Conservation (phyloP, 1,140 invertebrate genomes). For the Maconellicoccus hirsutus region DNA sequence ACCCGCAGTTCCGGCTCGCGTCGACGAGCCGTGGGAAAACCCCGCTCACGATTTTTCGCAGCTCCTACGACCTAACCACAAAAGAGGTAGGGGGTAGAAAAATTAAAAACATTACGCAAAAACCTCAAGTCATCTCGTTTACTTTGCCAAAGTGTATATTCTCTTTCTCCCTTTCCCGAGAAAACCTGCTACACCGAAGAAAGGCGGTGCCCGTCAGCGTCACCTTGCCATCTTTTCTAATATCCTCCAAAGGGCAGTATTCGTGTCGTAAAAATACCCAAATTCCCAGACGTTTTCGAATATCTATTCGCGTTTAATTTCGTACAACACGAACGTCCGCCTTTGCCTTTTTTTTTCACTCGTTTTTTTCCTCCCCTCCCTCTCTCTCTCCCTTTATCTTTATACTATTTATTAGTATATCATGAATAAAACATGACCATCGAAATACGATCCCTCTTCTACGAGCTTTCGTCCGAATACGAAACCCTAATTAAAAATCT, state of each 20-base stretch:
- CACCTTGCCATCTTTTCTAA: no score
- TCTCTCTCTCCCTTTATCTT: no score
- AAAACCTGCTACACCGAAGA: neutral
- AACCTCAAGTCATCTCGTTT: neutral
- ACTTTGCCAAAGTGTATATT: neutral
- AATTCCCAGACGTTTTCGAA: neutral
- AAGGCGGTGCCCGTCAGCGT: neutral
- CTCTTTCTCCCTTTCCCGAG: neutral
- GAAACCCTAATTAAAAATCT: slow-evolving; percentile 4
- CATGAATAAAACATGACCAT: neutral
- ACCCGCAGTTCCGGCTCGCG: neutral
- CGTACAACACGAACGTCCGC: neutral
- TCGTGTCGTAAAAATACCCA: neutral
- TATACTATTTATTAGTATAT: neutral
- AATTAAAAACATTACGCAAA: slow-evolving; percentile 2
- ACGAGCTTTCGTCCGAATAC: neutral
- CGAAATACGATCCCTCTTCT: neutral
- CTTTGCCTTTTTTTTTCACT: neutral
- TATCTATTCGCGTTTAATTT: neutral
- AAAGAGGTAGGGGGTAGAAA: neutral
- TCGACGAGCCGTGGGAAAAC: neutral
- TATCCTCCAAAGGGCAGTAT: no score
- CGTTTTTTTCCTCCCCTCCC: no score
- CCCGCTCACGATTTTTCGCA: no score
- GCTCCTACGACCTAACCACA: no score